A percentile compares a stretch with the other conserved stretches of the same genome.
Evolutionary conservation across 2,113 vertebrate genomes (phyloP).

Genomic region (Passerina amoena): DNA sequence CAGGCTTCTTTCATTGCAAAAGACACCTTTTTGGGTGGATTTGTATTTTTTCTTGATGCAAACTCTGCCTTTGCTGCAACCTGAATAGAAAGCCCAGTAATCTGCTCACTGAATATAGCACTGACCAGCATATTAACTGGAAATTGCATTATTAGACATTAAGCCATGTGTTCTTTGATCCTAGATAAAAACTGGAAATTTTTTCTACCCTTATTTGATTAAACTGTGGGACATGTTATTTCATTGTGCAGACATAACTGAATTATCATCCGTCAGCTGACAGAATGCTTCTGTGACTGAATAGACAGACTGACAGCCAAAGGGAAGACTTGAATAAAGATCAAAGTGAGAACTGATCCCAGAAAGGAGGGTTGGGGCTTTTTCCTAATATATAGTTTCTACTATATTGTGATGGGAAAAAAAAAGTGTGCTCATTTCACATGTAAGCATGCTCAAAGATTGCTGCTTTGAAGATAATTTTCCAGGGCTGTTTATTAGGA

Average conservation of each 20-base stretch:
- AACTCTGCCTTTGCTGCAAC: not conserved
- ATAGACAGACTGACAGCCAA: not conserved
- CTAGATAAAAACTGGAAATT: conserved; percentile 24
- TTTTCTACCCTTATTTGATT: conserved; percentile 15
- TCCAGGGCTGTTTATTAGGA: not conserved
- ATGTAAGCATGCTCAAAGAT: not conserved
- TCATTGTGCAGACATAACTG: not conserved
- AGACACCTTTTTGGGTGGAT: not conserved
- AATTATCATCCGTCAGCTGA: conserved; percentile 14
- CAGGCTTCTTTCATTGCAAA: not conserved
- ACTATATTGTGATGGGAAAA: not conserved
- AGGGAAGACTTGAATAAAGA: not conserved
- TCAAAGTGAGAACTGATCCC: not conserved
- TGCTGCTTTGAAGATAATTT: not conserved
- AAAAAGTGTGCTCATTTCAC: not conserved
- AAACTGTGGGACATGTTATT: not conserved
- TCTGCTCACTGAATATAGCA: not conserved
- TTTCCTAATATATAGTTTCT: not conserved
- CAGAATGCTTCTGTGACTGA: not conserved
- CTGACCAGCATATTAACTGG: not conserved
- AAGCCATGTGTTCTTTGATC: not conserved
- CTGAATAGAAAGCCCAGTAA: not conserved
- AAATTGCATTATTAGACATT: not conserved
- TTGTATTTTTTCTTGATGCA: not conserved
- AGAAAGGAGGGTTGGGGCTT: not conserved